phyloP scores from a whole-genome alignment of 2,797 vertebrate genomes.

The Eremophila alpestris region DNA sequence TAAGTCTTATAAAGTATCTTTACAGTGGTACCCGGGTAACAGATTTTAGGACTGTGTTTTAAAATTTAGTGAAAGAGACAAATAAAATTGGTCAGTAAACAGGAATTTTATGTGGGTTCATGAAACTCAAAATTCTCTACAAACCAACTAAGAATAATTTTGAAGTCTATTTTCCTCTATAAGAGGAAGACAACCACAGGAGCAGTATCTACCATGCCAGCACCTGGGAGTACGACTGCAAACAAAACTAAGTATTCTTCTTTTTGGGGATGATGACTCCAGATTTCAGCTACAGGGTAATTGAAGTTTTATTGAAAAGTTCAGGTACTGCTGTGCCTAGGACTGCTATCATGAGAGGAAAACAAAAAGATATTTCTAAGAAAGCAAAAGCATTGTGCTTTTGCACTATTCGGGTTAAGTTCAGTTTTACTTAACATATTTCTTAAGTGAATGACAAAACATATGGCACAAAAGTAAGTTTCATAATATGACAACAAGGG shows the following conservation, averaged over 20 bases:
- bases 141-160: not conserved
- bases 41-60: not conserved
- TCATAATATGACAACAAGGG: not conserved
- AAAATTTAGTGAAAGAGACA: not conserved
- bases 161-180: not conserved
- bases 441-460: not conserved
- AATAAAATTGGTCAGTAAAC: not conserved
- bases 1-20: not conserved
- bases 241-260: not conserved
- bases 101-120: not conserved
- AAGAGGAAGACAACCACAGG: rapidly evolving
- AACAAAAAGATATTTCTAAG: not conserved
- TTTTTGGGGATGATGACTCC: not conserved
- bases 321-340: not conserved
- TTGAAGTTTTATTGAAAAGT: not conserved
- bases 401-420: not conserved
- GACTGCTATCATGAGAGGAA: not conserved
- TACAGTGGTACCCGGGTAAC: not conserved
- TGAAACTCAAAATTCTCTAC: not conserved
- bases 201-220: not conserved
- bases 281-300: not conserved
- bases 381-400: not conserved
- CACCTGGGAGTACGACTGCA: not conserved
- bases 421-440: not conserved
- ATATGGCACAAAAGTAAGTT: not conserved